phyloP scores from a whole-genome alignment of 2,888 invertebrate species.

The Meiosimyza platycephala region DNA sequence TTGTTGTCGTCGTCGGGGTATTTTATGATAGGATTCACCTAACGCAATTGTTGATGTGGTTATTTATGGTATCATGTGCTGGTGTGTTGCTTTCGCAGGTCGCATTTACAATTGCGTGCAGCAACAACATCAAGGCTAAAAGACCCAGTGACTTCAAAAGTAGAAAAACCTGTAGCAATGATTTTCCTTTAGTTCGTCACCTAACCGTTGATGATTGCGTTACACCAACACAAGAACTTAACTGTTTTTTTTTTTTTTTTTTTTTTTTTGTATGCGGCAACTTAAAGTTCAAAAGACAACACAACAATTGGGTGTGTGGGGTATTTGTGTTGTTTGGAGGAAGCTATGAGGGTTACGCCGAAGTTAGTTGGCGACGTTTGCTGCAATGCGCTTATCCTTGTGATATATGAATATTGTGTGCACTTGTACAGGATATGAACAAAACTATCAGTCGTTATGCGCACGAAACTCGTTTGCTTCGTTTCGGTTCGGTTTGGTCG shows the following conservation, averaged over 20 bases:
- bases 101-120: not conserved
- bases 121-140: not conserved
- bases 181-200: too few relatives aligned
- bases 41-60: constrained; percentile 37
- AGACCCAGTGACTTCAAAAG: not conserved
- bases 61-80: constrained; percentile 37
- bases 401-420: constrained; percentile 67
- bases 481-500: too few relatives aligned
- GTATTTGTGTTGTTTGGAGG: not conserved
- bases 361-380: constrained; percentile 51
- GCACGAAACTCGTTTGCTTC: constrained; percentile 23
- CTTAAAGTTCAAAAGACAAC: too few relatives aligned
- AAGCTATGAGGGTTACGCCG: not conserved
- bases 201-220: too few relatives aligned
- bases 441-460: constrained; percentile 33
- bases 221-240: not conserved
- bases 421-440: constrained; percentile 43
- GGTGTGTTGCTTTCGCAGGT: constrained; percentile 11
- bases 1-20: constrained; percentile 39
- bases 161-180: too few relatives aligned
- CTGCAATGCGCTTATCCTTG: constrained; percentile 68
- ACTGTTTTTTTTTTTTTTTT: not conserved
- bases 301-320: not conserved
- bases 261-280: not conserved
- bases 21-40: constrained; percentile 29